Evolutionary conservation across 2,888 invertebrate species (phyloP), one percentile per base, ranked within the genome.

Genomic region (Alentia gelatinosa): DNA sequence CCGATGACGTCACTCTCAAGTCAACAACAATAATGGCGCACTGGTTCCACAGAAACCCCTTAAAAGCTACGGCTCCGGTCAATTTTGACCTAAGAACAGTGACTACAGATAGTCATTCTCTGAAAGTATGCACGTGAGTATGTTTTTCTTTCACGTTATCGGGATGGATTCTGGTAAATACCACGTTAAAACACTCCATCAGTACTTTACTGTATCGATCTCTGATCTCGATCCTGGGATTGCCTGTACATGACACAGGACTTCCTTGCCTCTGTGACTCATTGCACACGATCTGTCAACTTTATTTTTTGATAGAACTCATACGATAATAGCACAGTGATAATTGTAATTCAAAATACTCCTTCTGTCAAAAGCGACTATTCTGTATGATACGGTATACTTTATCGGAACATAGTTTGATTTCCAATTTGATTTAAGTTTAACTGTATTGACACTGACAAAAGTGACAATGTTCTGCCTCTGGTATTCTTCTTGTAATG

Each of bases 41-140:
- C 93, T 97, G 97, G 97, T 97, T 97, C 95, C 97, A 97, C 94
- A 96, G 97, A 92, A 97, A 97, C 94, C 96, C 97, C 1, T 94
- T 97, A 15, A 97, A 97, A 95, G 97, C 97, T 0, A 97, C 97
- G 15, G 96, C 96, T 23, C 94, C 95, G 42, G 95, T 96, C 0
- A 96, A 96, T 92, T 97, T 97, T 95, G 97, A 97, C 89, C 93
- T 97, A 91, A 96, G 96, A 93, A 96, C 96, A 89, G 96, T 96
- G 30, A 95, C 96, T n/a, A 96, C 96, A 30, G 96, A 96, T 91
- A 95, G 96, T 91, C 95, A 96, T 90, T 96, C 96, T 1, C 94
- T 96, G 79, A 97, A 97, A 94, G 96, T 97, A 93, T 97, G 97
- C 96, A 97, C 96, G 97, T 97, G 94, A 86, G 89, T 84, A 90